Evolutionary conservation across 2,797 vertebrate species (phyloP).

Genomic region (Neopelma chrysocephalum): DNA sequence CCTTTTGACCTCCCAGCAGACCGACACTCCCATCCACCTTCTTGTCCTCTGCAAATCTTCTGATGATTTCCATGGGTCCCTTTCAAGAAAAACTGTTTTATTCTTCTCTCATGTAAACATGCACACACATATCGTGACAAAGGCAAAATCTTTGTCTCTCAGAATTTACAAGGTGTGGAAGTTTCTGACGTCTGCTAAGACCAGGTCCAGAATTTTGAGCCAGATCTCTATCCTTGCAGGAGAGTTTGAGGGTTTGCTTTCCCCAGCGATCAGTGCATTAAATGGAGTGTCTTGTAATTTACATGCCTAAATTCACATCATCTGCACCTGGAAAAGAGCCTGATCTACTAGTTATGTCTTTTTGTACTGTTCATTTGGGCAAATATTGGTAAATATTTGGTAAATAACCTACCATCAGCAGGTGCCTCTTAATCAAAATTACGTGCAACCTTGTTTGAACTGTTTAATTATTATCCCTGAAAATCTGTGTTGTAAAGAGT

Average conservation of each 20-base stretch:
- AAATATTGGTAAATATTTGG: not conserved
- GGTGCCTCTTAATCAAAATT: not conserved
- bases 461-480: not conserved
- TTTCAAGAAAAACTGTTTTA: not conserved
- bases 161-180: not conserved
- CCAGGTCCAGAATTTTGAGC: not conserved
- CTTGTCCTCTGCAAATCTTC: not conserved
- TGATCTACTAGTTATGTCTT: not conserved
- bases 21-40: not conserved
- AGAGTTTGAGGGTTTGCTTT: not conserved
- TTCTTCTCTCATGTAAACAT: not conserved
- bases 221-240: not conserved
- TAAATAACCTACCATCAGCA: not conserved
- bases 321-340: not conserved
- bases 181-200: not conserved
- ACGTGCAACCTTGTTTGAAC: not conserved
- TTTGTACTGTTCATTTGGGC: not conserved
- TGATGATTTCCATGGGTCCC: not conserved
- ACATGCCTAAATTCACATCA: not conserved
- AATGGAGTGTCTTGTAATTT: not conserved
- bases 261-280: rapidly evolving
- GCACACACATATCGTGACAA: not conserved
- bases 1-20: not conserved
- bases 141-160: not conserved
- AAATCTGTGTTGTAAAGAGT: not conserved